Evolutionary conservation across 2,113 vertebrate genomes (phyloP), one percentile per base, ranked within the genome.

Genomic region (Chascanopsetta lugubris): DNA sequence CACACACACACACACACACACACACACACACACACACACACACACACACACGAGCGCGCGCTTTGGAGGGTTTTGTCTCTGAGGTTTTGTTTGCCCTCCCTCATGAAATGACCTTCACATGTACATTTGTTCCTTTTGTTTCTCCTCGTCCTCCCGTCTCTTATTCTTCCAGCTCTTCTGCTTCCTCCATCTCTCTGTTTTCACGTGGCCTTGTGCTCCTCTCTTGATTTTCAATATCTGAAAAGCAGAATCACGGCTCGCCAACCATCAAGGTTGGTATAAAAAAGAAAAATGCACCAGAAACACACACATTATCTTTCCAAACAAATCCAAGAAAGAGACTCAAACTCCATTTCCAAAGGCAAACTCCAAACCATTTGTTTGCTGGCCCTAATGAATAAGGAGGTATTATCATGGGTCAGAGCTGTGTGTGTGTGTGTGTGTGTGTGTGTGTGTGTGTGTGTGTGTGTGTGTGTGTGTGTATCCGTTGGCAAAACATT

Each of bases 91-190:
- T 65, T 60, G 32, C 22, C 61, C 51, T 62, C 56, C 29, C 49
- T 58, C n/a, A 30, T 70, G 24, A 66, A 71, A 49, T 65, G 72
- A 77, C 75, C 81, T 77, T 77, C 66, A 69, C 21, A 57, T 8
- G 6, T 61, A 12, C 66, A 34, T 65, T 25, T 53, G 17, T 30
- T 18, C 38, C 38, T 42, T n/a, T 42, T n/a, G 38, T 42, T 42
- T 42, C 17, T 42, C 17, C 38, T 53, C n/a, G n/a, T 6, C 42
- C 22, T 32, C 64, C 61, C 42, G 51, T 55, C 36, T 4, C 61
- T 48, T 4, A 55, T 46, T 51, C 30, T 1, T 47, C 20, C 8
- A 4, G 11, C 43, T 48, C 29, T 11, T 25, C 36, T 51, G 18
- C 18, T 55, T 56, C 22, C 24, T 22, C 36, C 10, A 2, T 38